A percentile compares a stretch with the other conserved stretches of the same genome.
Evolutionary conservation across 2,797 vertebrate genomes (phyloP).

Genomic region (Tangara arthus): DNA sequence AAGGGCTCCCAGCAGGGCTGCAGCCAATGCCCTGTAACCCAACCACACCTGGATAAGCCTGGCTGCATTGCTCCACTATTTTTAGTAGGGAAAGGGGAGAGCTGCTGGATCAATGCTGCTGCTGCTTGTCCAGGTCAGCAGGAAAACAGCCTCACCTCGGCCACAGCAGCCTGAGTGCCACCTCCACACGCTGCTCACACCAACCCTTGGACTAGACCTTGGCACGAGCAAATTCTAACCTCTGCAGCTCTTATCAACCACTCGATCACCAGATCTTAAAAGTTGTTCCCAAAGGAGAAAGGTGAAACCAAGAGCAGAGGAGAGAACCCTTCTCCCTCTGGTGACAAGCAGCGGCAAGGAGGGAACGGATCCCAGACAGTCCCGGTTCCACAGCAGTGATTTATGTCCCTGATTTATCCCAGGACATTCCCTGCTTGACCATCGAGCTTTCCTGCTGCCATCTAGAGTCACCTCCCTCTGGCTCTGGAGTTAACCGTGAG

Average conservation of each 20-base stretch:
- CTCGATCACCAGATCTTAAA: not conserved
- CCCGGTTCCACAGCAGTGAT: not conserved
- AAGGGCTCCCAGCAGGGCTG: not conserved
- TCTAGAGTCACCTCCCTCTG: not conserved
- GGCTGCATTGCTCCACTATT: not conserved
- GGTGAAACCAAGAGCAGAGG: not conserved
- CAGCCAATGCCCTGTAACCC: not conserved
- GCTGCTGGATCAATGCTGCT: not conserved
- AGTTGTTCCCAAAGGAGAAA: not conserved
- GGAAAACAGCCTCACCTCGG: not conserved
- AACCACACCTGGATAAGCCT: not conserved
- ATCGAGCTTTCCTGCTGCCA: not conserved
- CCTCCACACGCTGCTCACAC: not conserved
- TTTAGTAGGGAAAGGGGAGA: conserved; percentile 31
- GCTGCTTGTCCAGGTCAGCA: not conserved
- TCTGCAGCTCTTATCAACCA: not conserved
- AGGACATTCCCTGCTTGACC: not conserved
- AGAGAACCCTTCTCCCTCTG: not conserved
- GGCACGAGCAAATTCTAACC: not conserved
- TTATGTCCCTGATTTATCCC: accelerated
- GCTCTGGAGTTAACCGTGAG: not conserved
- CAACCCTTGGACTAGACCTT: conserved; percentile 40
- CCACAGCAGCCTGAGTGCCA: not conserved
- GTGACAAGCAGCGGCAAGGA: not conserved
- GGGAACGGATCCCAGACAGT: accelerated